Percentiles rank a stretch among this genome's conserved stretches.
Evolutionary conservation across 2,888 invertebrate species (phyloP).

Genomic region (Dolomedes plantarius): DNA sequence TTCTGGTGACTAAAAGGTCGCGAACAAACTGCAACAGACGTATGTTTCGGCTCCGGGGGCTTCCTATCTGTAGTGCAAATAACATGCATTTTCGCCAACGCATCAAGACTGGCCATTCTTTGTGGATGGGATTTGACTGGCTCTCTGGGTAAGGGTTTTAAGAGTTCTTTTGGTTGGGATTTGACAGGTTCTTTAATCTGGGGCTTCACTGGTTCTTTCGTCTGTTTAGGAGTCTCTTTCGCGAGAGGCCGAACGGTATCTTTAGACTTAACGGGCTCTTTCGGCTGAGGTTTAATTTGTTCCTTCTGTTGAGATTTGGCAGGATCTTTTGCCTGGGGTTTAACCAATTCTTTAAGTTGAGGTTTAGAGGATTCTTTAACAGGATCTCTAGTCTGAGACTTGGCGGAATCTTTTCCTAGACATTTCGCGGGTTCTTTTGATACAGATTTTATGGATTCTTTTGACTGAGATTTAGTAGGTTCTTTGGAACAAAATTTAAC

Average conservation of each 20-base stretch:
- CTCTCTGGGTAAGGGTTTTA: neutral
- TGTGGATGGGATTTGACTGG: conserved; percentile 52
- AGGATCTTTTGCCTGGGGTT: neutral
- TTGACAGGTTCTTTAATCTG: neutral
- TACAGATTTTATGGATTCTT: neutral
- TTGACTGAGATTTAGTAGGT: neutral
- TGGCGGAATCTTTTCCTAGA: neutral
- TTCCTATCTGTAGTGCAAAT: conserved; percentile 55
- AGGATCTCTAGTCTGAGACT: neutral
- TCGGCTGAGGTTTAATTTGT: neutral
- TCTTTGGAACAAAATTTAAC: neutral
- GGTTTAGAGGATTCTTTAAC: neutral
- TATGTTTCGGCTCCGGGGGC: conserved; percentile 40
- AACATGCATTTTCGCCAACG: conserved; percentile 67
- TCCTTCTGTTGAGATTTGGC: neutral
- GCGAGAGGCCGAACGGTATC: neutral
- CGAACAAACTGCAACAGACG: conserved; percentile 26
- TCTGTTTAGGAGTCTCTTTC: neutral
- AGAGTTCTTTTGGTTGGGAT: neutral
- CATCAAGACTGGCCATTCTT: conserved; percentile 68
- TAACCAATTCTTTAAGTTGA: neutral
- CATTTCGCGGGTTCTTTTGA: neutral
- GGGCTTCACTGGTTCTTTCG: neutral
- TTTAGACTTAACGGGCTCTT: neutral
- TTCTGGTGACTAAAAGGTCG: conserved; percentile 48